phyloP scores from a whole-genome alignment of 1,140 invertebrate genomes.

The Drosophila ficusphila region DNA sequence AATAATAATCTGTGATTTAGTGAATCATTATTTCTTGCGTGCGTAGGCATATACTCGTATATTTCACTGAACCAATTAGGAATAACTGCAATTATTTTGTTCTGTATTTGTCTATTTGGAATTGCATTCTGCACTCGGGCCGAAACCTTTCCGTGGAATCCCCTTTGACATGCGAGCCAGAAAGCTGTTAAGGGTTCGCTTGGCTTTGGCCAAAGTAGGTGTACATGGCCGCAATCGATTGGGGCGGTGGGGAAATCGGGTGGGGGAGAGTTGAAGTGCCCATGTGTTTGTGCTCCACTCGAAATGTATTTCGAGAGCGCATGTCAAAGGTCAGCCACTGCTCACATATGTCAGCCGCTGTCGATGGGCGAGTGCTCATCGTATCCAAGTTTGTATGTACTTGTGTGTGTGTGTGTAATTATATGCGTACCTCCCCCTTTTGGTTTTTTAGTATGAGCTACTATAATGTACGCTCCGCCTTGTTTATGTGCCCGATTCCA shows the following conservation, averaged over 20 bases:
- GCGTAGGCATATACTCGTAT: background rate
- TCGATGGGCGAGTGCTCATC: background rate
- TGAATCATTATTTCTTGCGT: background rate
- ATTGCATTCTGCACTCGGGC: conserved; percentile 25
- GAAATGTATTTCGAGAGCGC: conserved; percentile 81
- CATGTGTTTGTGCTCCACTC: conserved; percentile 61
- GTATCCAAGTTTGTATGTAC: background rate
- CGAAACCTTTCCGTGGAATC: conserved; percentile 20
- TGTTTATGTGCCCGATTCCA: conserved; percentile 72
- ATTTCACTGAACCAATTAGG: conserved; percentile 24
- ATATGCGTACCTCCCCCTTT: conserved; percentile 71
- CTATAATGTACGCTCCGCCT: conserved; percentile 59
- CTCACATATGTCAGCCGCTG: conserved; percentile 29
- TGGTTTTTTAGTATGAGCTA: conserved; percentile 63
- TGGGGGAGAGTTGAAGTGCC: background rate
- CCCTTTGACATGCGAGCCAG: conserved; percentile 36
- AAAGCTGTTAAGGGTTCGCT: conserved; percentile 52
- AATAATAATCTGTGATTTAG: background rate
- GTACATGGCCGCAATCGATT: background rate
- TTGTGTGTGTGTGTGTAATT: conserved; percentile 60
- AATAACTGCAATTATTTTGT: conserved; percentile 35
- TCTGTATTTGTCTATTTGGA: conserved; percentile 33
- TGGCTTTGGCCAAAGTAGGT: background rate
- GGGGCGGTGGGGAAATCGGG: background rate
- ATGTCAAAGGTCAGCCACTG: conserved; percentile 74